A percentile compares a stretch with the other conserved stretches of the same genome.
These are phyloP conservation scores for Seriola rivoliana DNA, from an alignment of 2,113 vertebrate genomes.

Conservation along the genomic window DNA sequence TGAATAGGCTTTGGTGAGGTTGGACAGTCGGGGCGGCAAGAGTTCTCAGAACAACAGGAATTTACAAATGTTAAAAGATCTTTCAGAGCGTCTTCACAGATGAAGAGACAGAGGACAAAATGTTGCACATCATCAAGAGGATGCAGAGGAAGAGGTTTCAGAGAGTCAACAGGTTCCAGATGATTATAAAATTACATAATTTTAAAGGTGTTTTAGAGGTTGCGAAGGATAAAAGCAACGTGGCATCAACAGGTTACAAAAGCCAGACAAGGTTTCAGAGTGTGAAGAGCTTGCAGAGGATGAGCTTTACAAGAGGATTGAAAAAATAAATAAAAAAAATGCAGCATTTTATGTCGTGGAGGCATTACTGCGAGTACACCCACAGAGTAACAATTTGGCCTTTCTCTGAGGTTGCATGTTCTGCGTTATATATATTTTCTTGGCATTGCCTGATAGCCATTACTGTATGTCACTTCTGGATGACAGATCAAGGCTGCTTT, in stretches of 20 bases:
- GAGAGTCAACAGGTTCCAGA: conserved; percentile 49
- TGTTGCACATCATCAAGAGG: conserved; percentile 13
- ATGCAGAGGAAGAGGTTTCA: conserved; percentile 37
- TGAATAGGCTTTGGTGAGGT: neutral
- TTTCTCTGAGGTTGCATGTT: conserved; percentile 43
- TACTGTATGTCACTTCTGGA: conserved; percentile 22
- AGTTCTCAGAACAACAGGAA: conserved; percentile 26
- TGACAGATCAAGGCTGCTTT: conserved; percentile 31
- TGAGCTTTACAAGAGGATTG: conserved; percentile 34
- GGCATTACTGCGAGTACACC: conserved; percentile 42
- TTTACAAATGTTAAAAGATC: conserved; percentile 19
- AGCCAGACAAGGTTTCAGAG: conserved; percentile 40
- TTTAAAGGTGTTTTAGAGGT: conserved; percentile 31
- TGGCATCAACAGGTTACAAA: conserved; percentile 44
- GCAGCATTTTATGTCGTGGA: conserved; percentile 31
- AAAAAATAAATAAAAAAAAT: conserved; percentile 11
- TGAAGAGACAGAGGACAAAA: conserved; percentile 7
- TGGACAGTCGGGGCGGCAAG: neutral
- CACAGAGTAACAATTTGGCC: conserved; percentile 37
- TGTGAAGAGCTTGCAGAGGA: conserved; percentile 40
- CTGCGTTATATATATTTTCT: conserved; percentile 12
- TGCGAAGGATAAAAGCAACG: conserved; percentile 38
- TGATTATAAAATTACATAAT: conserved; percentile 30
- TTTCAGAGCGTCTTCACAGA: neutral
- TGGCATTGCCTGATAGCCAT: conserved; percentile 18